Conservation (phyloP, 2,797 vertebrate genomes). For the Chelonia mydas region DNA sequence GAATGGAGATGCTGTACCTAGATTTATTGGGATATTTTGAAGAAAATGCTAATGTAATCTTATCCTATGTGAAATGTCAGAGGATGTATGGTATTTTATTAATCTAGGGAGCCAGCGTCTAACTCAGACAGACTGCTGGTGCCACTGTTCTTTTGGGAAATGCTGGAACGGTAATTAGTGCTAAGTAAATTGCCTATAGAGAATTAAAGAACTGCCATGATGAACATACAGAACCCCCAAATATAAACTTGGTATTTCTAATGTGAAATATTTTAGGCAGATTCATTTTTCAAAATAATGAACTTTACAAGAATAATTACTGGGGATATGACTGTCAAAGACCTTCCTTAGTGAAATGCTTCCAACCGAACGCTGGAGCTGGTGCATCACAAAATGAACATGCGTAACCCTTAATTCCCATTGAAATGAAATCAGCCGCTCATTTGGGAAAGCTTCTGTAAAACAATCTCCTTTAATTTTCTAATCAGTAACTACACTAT, state of each 20-base stretch:
- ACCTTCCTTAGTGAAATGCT: background rate
- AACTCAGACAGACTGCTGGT: rapidly evolving
- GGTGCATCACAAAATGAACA: rapidly evolving
- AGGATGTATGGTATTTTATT: background rate
- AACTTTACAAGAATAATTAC: background rate
- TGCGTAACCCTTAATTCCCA: background rate
- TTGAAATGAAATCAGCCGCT: slow-evolving; percentile 30
- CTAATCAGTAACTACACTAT: slow-evolving; percentile 8
- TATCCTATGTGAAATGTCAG: background rate
- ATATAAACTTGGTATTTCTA: no score
- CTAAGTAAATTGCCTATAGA: background rate
- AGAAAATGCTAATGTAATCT: rapidly evolving
- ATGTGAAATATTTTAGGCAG: background rate
- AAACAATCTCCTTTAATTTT: slow-evolving; percentile 58
- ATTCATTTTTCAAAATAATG: background rate
- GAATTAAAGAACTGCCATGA: background rate
- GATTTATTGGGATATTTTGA: background rate
- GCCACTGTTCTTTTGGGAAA: background rate
- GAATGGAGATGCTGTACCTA: background rate
- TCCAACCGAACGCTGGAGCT: background rate
- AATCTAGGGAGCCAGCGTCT: background rate
- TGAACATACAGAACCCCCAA: background rate
- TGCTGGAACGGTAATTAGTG: background rate
- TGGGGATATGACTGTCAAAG: background rate
- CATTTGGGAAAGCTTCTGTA: background rate